Evolutionary conservation across 2,113 vertebrate species (phyloP).

Genomic region (Thamnophis sirtalis): DNA sequence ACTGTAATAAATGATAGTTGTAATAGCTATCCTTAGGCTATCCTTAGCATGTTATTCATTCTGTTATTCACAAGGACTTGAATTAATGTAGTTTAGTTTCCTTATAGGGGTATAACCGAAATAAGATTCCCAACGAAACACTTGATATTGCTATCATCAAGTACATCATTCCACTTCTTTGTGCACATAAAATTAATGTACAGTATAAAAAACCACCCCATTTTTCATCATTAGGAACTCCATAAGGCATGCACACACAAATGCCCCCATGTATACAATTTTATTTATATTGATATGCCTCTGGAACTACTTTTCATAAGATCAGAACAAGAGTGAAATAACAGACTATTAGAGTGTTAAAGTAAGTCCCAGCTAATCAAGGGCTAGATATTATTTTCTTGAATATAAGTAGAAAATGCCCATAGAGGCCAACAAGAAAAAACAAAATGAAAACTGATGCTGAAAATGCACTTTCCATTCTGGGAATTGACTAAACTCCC

Average conservation of each 20-base stretch:
- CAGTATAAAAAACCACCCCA: neutral
- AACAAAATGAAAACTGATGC: slow-evolving; percentile 68
- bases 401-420: slow-evolving; percentile 67
- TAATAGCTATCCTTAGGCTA: slow-evolving; percentile 21
- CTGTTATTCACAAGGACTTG: slow-evolving; percentile 24
- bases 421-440: slow-evolving; percentile 62
- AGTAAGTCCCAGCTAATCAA: slow-evolving; percentile 75
- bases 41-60: neutral
- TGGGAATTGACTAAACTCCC: slow-evolving; percentile 62
- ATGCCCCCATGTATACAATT: neutral
- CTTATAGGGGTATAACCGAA: slow-evolving; percentile 50
- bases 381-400: slow-evolving; percentile 74
- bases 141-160: slow-evolving; percentile 62
- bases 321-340: slow-evolving; percentile 87
- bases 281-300: slow-evolving; percentile 67
- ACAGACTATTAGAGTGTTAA: slow-evolving; percentile 83
- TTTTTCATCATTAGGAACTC: neutral
- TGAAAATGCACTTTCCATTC: slow-evolving; percentile 73
- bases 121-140: slow-evolving; percentile 35
- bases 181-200: neutral
- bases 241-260: neutral
- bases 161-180: slow-evolving; percentile 39
- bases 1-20: neutral
- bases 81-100: slow-evolving; percentile 52
- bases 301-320: slow-evolving; percentile 76